These are phyloP conservation scores for Microcebus tavaratra DNA, from an alignment of 2,113 vertebrate genomes.

Conservation along the genomic window DNA sequence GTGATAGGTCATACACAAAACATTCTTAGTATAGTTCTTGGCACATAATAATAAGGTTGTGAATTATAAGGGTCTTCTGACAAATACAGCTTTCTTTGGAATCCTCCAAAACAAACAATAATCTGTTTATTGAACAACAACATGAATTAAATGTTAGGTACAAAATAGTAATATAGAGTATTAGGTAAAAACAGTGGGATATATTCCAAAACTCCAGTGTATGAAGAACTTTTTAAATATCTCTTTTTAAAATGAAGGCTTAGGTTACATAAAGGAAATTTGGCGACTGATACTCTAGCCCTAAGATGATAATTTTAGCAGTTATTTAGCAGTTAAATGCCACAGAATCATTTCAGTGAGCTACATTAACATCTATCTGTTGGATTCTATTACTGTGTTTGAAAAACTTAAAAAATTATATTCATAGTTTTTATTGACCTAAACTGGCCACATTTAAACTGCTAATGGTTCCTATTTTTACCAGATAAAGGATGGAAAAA, in stretches of 20 bases:
- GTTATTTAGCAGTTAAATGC: background rate
- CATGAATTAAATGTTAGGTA: background rate
- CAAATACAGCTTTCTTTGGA: background rate
- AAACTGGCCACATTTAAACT: slow-evolving; percentile 58
- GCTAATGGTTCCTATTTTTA: slow-evolving; percentile 55
- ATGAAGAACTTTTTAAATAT: background rate
- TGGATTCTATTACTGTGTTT: slow-evolving; percentile 3
- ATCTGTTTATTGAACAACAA: slow-evolving; percentile 13
- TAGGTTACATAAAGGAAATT: background rate
- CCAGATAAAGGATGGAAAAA: slow-evolving; percentile 61
- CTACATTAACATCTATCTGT: slow-evolving; percentile 23
- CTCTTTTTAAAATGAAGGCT: background rate
- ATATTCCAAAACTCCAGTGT: background rate
- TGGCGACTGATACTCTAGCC: background rate
- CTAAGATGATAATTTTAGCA: background rate
- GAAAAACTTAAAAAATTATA: slow-evolving; percentile 56
- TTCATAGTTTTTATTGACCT: slow-evolving; percentile 63
- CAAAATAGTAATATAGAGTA: background rate
- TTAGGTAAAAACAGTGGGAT: background rate
- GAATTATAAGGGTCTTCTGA: background rate
- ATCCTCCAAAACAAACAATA: background rate
- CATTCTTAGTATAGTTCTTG: background rate
- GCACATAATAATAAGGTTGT: background rate
- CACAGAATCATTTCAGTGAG: background rate
- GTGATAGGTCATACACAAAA: background rate